phyloP scores from a whole-genome alignment of 2,888 invertebrate species.

The Flexamia atlantica region DNA sequence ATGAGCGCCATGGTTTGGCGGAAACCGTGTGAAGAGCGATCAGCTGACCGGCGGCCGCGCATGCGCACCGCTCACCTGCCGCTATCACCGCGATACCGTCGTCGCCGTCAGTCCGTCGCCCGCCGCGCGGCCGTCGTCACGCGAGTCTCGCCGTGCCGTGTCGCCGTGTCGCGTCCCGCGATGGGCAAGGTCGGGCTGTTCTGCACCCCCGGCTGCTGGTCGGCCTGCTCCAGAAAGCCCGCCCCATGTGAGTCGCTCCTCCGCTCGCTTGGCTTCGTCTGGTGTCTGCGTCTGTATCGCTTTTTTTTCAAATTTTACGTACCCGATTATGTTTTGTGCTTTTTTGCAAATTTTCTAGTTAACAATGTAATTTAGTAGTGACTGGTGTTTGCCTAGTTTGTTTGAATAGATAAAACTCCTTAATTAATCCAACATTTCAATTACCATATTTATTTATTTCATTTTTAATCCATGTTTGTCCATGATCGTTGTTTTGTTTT shows the following conservation, averaged over 20 bases:
- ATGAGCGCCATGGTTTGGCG: neutral
- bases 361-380: too few relatives aligned
- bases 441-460: too few relatives aligned
- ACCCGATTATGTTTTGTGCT: too few relatives aligned
- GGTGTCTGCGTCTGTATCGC: constrained; percentile 55
- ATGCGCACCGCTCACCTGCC: constrained; percentile 1
- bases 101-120: constrained; percentile 10
- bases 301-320: neutral
- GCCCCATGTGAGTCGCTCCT: constrained; percentile 55
- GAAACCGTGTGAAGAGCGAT: neutral
- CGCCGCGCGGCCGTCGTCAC: neutral
- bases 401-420: too few relatives aligned
- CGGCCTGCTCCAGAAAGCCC: constrained; percentile 67
- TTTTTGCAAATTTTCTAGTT: too few relatives aligned
- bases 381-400: too few relatives aligned
- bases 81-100: neutral
- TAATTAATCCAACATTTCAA: too few relatives aligned
- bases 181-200: constrained; percentile 75
- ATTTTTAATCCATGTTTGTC: too few relatives aligned
- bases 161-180: constrained; percentile 64
- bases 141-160: neutral
- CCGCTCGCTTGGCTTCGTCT: constrained; percentile 49
- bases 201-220: constrained; percentile 74
- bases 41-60: constrained; percentile 37
- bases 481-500: too few relatives aligned